Base-by-base conservation (phyloP, 1,140 invertebrate species). In the Lepidostoma basale region DNA sequence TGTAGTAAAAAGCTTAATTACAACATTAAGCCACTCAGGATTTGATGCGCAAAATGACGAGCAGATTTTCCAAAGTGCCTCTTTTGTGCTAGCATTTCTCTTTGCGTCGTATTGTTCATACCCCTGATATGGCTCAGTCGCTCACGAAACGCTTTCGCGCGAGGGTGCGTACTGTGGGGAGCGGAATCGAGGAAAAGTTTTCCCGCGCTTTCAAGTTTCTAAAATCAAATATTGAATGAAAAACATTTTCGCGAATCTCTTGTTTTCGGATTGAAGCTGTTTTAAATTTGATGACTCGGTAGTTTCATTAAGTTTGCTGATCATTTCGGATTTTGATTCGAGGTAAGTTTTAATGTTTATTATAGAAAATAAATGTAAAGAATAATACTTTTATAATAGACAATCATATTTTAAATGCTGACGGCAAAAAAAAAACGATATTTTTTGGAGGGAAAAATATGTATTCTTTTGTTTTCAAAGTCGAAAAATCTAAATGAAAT, bases 101-200 rank as follows among this genome's bases (percentile, higher is more conserved):
- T 8, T 36, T 49, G 12, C 14, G 28, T 18, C 1, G 28, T 16
- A 8, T 16, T 2, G 8, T 40, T 60, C 12, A 36, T 14, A 42
- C 22, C 39, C 39, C 36, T 16, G n/a, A 25, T 22, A 42, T 36
- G 22, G 20, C 25, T 60, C 56, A 60, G 56, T 60, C 56, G 36
- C 36, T 60, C 23, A 22, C 56, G 8, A 14, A 42, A 18, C 56
- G 36, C 36, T 36, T 20, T 39, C 36, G 10, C 3, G 56, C 14
- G n/a, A n/a, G 33, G 56, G 3, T 42, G 56, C 42, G 10, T 25
- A 12, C 4, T 25, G 10, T 23, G 20, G 2, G 14, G 10, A 26
- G 10, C 20, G 20, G 25, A 30, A 14, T 12, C 10, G 1, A n/a
- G 23, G 39, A 40, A 60, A 60, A 60, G 56, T 60, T 60, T 59